Evolutionary conservation across 2,888 invertebrate genomes (phyloP).

Genomic region (Disparrhopalites patrizii): DNA sequence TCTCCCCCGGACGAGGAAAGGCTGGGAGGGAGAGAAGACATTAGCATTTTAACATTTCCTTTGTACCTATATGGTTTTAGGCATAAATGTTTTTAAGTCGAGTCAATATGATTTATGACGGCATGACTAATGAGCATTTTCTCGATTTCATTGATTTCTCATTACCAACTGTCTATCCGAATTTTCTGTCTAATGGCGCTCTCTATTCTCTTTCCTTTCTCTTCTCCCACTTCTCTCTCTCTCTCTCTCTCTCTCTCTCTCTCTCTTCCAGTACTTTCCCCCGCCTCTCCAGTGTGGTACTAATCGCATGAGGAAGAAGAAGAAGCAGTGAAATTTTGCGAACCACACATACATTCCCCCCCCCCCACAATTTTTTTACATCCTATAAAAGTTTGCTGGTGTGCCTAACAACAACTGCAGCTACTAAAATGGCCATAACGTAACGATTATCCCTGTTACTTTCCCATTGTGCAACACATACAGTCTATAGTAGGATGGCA

Average conservation of each 20-base stretch:
- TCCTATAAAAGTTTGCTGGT: not conserved
- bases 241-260: not conserved
- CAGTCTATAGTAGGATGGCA: too few species aligned
- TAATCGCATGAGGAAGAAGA: not conserved
- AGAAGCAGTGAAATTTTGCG: not conserved
- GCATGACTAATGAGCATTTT: conserved; percentile 33
- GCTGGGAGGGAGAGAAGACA: conserved; percentile 21
- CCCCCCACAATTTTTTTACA: not conserved
- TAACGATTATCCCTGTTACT: too few species aligned
- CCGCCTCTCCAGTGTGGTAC: not conserved
- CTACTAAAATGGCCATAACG: too few species aligned
- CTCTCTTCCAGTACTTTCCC: not conserved
- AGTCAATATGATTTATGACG: conserved; percentile 32
- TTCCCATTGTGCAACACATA: too few species aligned
- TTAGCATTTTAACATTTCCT: conserved; percentile 29
- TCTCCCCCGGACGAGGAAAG: too few species aligned
- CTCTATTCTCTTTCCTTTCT: too few species aligned
- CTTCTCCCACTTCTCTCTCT: not conserved
- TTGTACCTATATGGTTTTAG: conserved; percentile 10
- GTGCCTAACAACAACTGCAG: too few species aligned
- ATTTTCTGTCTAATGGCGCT: not conserved
- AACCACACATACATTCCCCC: not conserved
- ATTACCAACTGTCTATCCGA: conserved; percentile 28
- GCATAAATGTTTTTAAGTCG: conserved; percentile 11
- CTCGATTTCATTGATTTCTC: conserved; percentile 38